These are phyloP conservation scores for Rhingia rostrata DNA, from an alignment of 2,888 invertebrate species.

Conservation along the genomic window DNA sequence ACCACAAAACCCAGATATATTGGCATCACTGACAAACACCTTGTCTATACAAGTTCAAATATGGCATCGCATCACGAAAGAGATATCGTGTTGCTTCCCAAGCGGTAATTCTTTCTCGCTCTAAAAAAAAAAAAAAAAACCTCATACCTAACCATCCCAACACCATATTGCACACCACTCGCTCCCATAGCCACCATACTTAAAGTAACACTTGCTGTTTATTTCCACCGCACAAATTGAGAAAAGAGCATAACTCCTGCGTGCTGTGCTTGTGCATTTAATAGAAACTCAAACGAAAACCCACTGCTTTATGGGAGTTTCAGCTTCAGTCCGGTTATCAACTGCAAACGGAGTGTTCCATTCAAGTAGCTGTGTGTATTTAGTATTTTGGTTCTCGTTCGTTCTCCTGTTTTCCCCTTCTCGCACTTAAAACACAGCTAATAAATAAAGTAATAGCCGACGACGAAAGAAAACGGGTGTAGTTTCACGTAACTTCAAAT, in stretches of 20 bases:
- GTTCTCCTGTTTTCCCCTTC: slow-evolving; percentile 55
- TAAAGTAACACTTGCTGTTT: neutral
- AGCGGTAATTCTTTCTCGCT: neutral
- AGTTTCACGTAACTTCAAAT: slow-evolving; percentile 35
- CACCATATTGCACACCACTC: slow-evolving; percentile 26
- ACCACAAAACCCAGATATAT: too few relatives aligned
- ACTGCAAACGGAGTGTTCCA: slow-evolving; percentile 58
- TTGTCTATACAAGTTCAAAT: too few relatives aligned
- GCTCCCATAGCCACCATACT: neutral
- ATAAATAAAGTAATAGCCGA: slow-evolving; percentile 44
- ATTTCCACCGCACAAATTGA: slow-evolving; percentile 3
- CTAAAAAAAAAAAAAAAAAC: neutral
- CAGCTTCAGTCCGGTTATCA: slow-evolving; percentile 66
- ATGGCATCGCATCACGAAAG: too few relatives aligned
- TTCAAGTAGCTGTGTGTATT: slow-evolving; percentile 41
- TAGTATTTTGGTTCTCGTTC: slow-evolving; percentile 57
- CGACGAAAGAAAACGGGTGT: slow-evolving; percentile 36
- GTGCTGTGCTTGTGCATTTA: neutral
- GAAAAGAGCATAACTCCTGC: neutral
- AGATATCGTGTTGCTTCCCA: neutral
- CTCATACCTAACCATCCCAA: neutral
- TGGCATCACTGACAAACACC: too few relatives aligned
- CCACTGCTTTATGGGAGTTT: slow-evolving; percentile 43
- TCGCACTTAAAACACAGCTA: slow-evolving; percentile 29
- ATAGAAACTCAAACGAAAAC: slow-evolving; percentile 1